Evolutionary conservation across 2,888 invertebrate genomes (phyloP).

Genomic region (Tineola bisselliella): DNA sequence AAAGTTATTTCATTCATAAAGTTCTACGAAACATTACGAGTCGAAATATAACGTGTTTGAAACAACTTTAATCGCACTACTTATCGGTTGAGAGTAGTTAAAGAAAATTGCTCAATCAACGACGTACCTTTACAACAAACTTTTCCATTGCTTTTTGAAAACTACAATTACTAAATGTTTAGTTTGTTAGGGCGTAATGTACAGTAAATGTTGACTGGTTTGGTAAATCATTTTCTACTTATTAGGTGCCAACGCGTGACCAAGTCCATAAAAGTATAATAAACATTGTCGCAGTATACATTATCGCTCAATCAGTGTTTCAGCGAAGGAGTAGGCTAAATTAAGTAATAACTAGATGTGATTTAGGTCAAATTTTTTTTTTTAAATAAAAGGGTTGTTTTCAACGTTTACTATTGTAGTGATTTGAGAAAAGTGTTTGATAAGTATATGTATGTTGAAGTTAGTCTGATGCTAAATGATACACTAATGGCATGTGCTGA

Average conservation of each 20-base stretch:
- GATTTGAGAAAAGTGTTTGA: too few relatives aligned
- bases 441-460: too few relatives aligned
- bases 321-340: slow-evolving; percentile 18
- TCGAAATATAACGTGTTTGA: neutral
- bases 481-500: too few relatives aligned
- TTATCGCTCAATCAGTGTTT: slow-evolving; percentile 42
- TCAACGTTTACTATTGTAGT: too few relatives aligned
- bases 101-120: slow-evolving; percentile 49
- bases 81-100: slow-evolving; percentile 8
- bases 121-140: slow-evolving; percentile 15
- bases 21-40: neutral
- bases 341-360: neutral
- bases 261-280: slow-evolving; percentile 39
- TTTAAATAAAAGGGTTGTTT: too few relatives aligned
- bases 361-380: neutral
- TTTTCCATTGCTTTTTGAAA: neutral
- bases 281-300: slow-evolving; percentile 29
- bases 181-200: neutral
- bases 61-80: slow-evolving; percentile 2
- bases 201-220: neutral
- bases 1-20: too few relatives aligned
- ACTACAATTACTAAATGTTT: neutral
- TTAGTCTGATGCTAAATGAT: too few relatives aligned
- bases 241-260: slow-evolving; percentile 27
- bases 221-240: neutral